phyloP scores from a whole-genome alignment of 1,140 invertebrate species.

The Diabrotica virgifera region DNA sequence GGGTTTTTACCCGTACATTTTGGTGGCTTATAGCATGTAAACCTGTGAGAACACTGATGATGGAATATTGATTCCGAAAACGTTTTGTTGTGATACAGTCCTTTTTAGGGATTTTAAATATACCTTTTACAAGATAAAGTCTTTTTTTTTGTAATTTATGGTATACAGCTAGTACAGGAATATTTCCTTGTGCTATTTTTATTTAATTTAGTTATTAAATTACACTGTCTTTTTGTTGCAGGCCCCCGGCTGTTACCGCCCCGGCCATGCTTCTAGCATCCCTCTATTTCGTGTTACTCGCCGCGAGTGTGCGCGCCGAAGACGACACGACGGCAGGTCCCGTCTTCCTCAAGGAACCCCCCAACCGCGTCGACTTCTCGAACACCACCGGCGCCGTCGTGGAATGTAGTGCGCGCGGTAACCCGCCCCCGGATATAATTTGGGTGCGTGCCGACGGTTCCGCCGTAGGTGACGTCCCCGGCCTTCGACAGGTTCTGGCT shows the following conservation, averaged over 20 bases:
- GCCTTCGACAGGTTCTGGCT: slow-evolving; percentile 68
- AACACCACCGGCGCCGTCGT: slow-evolving; percentile 91
- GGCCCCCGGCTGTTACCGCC: neutral
- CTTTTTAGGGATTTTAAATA: too few relatives aligned
- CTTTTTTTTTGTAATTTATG: neutral
- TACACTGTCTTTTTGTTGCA: neutral
- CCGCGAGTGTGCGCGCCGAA: slow-evolving; percentile 48
- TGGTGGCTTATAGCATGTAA: too few relatives aligned
- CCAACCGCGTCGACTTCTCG: slow-evolving; percentile 87
- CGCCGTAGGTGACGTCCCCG: slow-evolving; percentile 84
- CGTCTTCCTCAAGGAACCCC: slow-evolving; percentile 88
- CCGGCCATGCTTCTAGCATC: slow-evolving; percentile 21
- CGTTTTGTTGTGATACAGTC: too few relatives aligned
- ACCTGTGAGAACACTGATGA: too few relatives aligned
- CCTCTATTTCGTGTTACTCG: slow-evolving; percentile 16
- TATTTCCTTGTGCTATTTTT: neutral
- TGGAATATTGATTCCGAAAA: too few relatives aligned
- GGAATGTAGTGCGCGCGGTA: slow-evolving; percentile 87
- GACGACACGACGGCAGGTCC: slow-evolving; percentile 78
- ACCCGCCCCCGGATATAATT: slow-evolving; percentile 86
- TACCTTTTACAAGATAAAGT: too few relatives aligned
- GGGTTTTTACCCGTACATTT: too few relatives aligned
- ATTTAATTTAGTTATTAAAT: too few relatives aligned
- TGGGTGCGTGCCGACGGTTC: slow-evolving; percentile 88
- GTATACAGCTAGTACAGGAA: too few relatives aligned